Percentiles rank a stretch among this genome's conserved stretches.
Evolutionary conservation across 2,888 invertebrate genomes (phyloP).

Genomic region (Hypena proboscidalis): DNA sequence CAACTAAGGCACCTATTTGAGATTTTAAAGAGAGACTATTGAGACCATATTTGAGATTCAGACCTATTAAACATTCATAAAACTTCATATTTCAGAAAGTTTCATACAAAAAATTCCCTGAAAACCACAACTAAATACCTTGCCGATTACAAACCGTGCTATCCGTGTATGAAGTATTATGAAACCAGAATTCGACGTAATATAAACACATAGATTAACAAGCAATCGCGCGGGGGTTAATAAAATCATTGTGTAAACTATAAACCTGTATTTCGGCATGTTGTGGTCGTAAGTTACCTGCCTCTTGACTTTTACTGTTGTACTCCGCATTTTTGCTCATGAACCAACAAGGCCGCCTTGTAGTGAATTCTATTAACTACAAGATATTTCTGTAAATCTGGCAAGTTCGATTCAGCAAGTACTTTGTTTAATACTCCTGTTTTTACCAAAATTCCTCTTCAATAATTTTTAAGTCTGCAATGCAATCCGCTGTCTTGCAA

Average conservation of each 20-base stretch:
- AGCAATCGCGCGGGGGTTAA: conserved; percentile 64
- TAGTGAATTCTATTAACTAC: conserved; percentile 48
- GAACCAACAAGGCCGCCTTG: conserved; percentile 72
- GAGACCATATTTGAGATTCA: too few species aligned
- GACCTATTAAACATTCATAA: too few species aligned
- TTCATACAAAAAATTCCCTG: too few species aligned
- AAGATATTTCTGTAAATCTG: conserved; percentile 39
- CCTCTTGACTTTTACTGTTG: conserved; percentile 75
- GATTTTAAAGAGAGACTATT: too few species aligned
- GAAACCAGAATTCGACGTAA: conserved; percentile 52
- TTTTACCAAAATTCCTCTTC: too few species aligned
- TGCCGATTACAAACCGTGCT: conserved; percentile 19
- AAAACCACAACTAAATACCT: conserved; percentile 11
- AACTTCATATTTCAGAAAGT: too few species aligned
- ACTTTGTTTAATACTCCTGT: conserved; percentile 8
- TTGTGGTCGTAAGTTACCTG: conserved; percentile 65
- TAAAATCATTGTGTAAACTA: conserved; percentile 74
- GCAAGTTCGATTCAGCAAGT: conserved; percentile 24
- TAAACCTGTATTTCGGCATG: conserved; percentile 55
- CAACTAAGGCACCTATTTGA: too few species aligned
- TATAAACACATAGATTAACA: conserved; percentile 72
- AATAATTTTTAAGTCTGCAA: too few species aligned
- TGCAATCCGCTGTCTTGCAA: too few species aligned
- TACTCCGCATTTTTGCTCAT: conserved; percentile 70
- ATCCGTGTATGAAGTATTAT: conserved; percentile 55